Percentiles rank a stretch among this genome's conserved stretches.
phyloP scores from a whole-genome alignment of 2,797 vertebrate species.

The Australoheros facetus region DNA sequence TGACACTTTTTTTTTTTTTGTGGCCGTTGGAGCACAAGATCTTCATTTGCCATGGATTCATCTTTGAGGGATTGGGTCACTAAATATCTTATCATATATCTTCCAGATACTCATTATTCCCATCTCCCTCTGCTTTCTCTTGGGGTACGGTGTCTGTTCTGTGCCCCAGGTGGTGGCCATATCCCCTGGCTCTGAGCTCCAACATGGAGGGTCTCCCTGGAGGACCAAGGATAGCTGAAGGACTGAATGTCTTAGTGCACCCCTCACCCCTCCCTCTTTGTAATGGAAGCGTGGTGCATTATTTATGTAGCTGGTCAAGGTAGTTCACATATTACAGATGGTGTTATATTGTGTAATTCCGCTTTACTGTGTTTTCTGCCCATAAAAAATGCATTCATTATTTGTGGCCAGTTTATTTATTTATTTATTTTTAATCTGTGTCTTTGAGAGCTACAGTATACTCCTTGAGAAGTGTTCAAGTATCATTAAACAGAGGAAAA shows the following conservation, averaged over 20 bases:
- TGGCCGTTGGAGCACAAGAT: constrained; percentile 32
- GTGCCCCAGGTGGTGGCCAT: constrained; percentile 59
- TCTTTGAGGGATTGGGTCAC: constrained; percentile 38
- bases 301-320: constrained; percentile 67
- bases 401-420: background rate
- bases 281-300: constrained; percentile 66
- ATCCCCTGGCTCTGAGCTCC: constrained; percentile 44
- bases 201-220: constrained; percentile 57
- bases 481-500: constrained; percentile 18
- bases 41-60: constrained; percentile 41
- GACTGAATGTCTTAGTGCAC: constrained; percentile 44
- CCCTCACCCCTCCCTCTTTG: constrained; percentile 15
- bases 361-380: constrained; percentile 14
- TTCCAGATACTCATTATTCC: constrained; percentile 37
- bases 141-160: constrained; percentile 38
- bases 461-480: constrained; percentile 3
- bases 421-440: background rate
- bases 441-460: constrained; percentile 5
- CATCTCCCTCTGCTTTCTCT: constrained; percentile 8
- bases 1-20: constrained; percentile 53
- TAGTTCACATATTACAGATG: constrained; percentile 33
- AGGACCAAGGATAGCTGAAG: constrained; percentile 47
- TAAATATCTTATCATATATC: constrained; percentile 59
- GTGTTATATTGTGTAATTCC: constrained; percentile 10
- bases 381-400: constrained; percentile 8